Percentiles rank a stretch among this genome's conserved stretches.
phyloP scores from a whole-genome alignment of 2,888 invertebrate genomes.

The Saturnia japonica region DNA sequence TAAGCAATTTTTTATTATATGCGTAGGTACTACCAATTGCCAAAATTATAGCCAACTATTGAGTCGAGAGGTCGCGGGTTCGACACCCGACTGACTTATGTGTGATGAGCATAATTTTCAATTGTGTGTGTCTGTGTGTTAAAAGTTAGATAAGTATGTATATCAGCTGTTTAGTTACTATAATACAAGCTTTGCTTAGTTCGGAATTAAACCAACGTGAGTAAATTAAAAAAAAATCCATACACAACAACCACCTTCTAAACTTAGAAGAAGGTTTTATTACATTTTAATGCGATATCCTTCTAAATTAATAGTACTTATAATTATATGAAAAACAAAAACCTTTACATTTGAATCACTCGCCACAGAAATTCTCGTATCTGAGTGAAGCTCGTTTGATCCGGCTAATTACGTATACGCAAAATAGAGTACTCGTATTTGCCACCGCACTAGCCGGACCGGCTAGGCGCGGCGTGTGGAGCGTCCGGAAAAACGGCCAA shows the following conservation, averaged over 20 bases:
- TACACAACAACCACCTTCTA: not conserved
- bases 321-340: slow-evolving; percentile 24
- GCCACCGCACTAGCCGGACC: slow-evolving; percentile 23
- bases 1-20: too few relatives aligned
- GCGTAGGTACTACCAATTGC: too few relatives aligned
- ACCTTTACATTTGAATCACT: slow-evolving; percentile 52
- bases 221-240: not conserved
- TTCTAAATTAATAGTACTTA: too few relatives aligned
- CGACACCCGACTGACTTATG: too few relatives aligned
- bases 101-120: too few relatives aligned
- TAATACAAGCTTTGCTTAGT: too few relatives aligned
- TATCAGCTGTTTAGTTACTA: too few relatives aligned
- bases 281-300: not conserved
- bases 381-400: slow-evolving; percentile 57
- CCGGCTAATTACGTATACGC: slow-evolving; percentile 56
- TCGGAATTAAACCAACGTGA: too few relatives aligned
- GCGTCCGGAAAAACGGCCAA: slow-evolving; percentile 59
- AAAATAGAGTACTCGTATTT: slow-evolving; percentile 34
- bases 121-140: too few relatives aligned
- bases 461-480: slow-evolving; percentile 20
- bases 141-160: too few relatives aligned
- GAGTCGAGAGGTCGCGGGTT: too few relatives aligned
- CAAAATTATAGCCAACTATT: too few relatives aligned
- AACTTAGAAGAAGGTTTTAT: not conserved
- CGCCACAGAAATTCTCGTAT: slow-evolving; percentile 58